These are phyloP conservation scores for Lucifuga dentata DNA, from an alignment of 2,113 vertebrate species.

Conservation along the genomic window DNA sequence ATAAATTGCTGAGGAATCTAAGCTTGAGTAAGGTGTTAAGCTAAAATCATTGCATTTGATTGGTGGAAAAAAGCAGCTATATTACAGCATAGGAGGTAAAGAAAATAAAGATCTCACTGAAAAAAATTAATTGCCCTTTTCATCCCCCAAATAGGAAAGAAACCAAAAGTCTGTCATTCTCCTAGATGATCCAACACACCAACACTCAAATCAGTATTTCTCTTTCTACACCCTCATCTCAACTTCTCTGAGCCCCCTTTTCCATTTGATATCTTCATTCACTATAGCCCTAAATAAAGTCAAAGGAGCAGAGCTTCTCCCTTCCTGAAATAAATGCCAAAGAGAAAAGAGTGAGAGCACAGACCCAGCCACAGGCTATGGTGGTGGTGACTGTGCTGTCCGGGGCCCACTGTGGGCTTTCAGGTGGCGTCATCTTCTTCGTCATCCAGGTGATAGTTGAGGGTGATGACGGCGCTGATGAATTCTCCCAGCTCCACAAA, in stretches of 20 bases:
- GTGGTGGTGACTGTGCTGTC: constrained; percentile 66
- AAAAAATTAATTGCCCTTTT: constrained; percentile 46
- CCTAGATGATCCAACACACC: constrained; percentile 33
- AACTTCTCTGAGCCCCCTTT: constrained; percentile 24
- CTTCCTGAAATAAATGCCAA: constrained; percentile 77
- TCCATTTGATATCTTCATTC: constrained; percentile 45
- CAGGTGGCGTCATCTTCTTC: constrained; percentile 92
- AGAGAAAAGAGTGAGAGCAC: constrained; percentile 79
- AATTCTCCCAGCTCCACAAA: constrained; percentile 99
- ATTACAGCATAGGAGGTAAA: constrained; percentile 66
- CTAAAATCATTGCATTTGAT: constrained; percentile 45
- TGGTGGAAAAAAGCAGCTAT: constrained; percentile 45
- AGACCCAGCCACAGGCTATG: constrained; percentile 37
- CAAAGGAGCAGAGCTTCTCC: constrained; percentile 76
- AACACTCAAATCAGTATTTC: constrained; percentile 21
- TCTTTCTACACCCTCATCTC: constrained; percentile 4
- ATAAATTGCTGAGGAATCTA: constrained; percentile 39
- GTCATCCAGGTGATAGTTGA: constrained; percentile 94
- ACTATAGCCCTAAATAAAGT: constrained; percentile 85
- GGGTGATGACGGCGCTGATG: constrained; percentile 96
- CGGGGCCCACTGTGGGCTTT: constrained; percentile 64
- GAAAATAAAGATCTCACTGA: constrained; percentile 47
- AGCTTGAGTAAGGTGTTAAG: constrained; percentile 16
- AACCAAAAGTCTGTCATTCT: constrained; percentile 50
- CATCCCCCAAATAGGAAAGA: constrained; percentile 51